Evolutionary conservation across 2,888 invertebrate species (phyloP).

Genomic region (Punctoribates punctum): DNA sequence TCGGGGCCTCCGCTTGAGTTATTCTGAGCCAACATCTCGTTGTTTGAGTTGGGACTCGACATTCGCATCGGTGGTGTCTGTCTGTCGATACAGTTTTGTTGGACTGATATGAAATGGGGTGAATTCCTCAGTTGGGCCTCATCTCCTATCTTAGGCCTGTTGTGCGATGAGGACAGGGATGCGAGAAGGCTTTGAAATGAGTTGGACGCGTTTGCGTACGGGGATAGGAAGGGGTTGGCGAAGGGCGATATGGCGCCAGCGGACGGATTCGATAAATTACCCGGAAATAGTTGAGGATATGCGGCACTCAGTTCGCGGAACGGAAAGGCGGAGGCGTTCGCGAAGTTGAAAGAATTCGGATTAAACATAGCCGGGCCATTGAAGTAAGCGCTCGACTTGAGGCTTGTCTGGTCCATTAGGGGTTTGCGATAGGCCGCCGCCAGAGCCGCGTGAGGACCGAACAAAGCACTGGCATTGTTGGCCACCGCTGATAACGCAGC

Average conservation of each 20-base stretch:
- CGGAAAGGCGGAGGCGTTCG: conserved; percentile 37
- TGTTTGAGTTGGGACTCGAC: background rate
- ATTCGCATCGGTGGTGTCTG: conserved; percentile 7
- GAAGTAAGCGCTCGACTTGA: conserved; percentile 34
- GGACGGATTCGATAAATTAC: conserved; percentile 10
- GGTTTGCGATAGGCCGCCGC: conserved; percentile 33
- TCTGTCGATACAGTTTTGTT: conserved; percentile 36
- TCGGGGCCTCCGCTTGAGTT: conserved; percentile 49
- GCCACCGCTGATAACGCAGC: conserved; percentile 43
- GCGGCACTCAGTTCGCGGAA: conserved; percentile 40
- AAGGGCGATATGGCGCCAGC: conserved; percentile 33
- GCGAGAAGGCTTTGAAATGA: conserved; percentile 82
- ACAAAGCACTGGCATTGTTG: conserved; percentile 8
- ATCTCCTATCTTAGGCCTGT: conserved; percentile 36
- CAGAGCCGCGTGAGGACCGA: conserved; percentile 29
- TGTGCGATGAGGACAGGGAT: conserved; percentile 61
- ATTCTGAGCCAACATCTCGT: background rate
- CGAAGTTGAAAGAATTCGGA: conserved; percentile 36
- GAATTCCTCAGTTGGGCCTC: conserved; percentile 12
- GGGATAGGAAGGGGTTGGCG: conserved; percentile 58
- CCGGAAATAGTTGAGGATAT: conserved; percentile 41
- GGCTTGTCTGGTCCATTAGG: conserved; percentile 36
- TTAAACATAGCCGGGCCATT: conserved; percentile 37
- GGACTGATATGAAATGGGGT: conserved; percentile 16
- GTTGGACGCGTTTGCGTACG: conserved; percentile 57